Conservation (phyloP, 2,797 vertebrate genomes). For the Pseudochirops cupreus region DNA sequence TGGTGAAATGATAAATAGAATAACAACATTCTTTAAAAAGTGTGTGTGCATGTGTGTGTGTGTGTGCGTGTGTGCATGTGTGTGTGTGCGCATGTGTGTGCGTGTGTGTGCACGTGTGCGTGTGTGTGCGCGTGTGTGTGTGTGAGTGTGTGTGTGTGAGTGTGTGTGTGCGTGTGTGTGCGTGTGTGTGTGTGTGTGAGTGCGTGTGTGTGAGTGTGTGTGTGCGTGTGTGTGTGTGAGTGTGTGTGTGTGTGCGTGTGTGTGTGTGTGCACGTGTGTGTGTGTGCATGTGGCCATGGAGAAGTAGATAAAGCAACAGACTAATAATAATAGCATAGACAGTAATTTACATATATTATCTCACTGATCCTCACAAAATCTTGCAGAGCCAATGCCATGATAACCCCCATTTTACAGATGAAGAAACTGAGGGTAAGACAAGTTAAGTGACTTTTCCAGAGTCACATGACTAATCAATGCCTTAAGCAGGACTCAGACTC, state of each 20-base stretch:
- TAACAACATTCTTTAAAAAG: background rate
- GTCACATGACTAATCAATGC: background rate
- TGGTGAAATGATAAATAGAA: slow-evolving; percentile 17
- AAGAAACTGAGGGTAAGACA: background rate
- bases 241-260: too few relatives aligned
- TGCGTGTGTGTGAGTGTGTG: too few relatives aligned
- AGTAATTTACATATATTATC: background rate
- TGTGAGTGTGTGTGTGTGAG: background rate
- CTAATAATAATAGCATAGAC: background rate
- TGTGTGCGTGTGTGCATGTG: too few relatives aligned
- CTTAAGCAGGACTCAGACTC: background rate
- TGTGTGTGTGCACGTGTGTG: too few relatives aligned
- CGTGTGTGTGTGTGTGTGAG: too few relatives aligned
- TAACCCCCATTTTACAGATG: background rate
- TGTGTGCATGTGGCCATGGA: background rate
- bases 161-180: too few relatives aligned
- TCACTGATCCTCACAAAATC: background rate
- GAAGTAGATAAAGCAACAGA: background rate
- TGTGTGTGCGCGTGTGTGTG: too few relatives aligned
- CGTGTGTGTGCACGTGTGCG: too few relatives aligned
- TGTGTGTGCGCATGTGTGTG: too few relatives aligned
- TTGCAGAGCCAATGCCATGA: background rate
- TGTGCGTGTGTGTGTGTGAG: too few relatives aligned
- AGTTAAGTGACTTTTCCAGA: background rate
- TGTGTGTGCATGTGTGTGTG: too few relatives aligned